phyloP scores from a whole-genome alignment of 2,113 vertebrate genomes.

The Podarcis cretensis region DNA sequence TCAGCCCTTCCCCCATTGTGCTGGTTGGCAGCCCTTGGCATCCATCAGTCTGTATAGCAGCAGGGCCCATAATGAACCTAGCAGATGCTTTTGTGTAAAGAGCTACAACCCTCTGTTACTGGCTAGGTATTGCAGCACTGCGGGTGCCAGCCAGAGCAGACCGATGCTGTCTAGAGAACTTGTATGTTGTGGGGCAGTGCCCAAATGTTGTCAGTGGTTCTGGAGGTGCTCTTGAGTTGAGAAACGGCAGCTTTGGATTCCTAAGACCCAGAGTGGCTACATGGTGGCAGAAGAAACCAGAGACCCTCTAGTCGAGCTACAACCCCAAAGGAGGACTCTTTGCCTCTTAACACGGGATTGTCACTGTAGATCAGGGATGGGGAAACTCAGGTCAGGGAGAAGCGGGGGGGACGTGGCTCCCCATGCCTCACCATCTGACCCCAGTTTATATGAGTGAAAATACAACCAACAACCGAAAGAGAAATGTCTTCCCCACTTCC shows the following conservation, averaged over 20 bases:
- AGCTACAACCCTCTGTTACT: background rate
- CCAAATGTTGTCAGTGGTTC: too few relatives aligned
- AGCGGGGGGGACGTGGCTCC: too few relatives aligned
- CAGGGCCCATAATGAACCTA: background rate
- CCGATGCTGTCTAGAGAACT: too few relatives aligned
- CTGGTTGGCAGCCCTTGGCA: background rate
- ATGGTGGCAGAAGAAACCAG: background rate
- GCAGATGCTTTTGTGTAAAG: too few relatives aligned
- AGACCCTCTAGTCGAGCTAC: background rate
- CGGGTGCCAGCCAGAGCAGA: background rate
- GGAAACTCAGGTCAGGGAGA: too few relatives aligned
- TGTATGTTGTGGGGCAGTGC: too few relatives aligned
- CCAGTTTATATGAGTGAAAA: background rate
- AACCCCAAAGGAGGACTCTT: background rate
- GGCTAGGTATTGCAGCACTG: background rate
- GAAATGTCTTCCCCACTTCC: background rate
- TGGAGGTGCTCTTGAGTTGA: background rate
- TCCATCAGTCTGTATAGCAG: too few relatives aligned
- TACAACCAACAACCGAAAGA: background rate
- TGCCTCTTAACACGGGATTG: background rate
- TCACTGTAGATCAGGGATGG: too few relatives aligned
- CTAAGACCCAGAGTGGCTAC: too few relatives aligned
- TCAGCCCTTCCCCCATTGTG: too few relatives aligned
- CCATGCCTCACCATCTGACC: too few relatives aligned
- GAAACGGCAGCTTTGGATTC: background rate